Conservation (phyloP, 2,888 invertebrate genomes). For the Rotaria macrura region DNA sequence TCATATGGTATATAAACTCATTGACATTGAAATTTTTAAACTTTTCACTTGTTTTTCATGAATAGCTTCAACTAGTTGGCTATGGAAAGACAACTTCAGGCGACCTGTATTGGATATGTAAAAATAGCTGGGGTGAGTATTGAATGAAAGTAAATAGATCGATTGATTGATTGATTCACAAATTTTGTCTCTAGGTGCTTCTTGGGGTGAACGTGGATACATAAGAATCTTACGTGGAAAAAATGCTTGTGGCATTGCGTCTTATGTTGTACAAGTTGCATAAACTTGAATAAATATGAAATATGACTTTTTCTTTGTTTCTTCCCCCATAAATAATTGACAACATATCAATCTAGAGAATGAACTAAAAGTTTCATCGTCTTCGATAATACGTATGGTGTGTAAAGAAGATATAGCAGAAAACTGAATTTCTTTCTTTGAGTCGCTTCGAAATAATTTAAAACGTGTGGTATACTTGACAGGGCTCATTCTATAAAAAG, state of each 20-base stretch:
- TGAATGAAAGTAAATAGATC: not conserved
- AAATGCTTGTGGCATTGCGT: not conserved
- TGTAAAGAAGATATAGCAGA: too few relatives aligned
- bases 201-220: not conserved
- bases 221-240: not conserved
- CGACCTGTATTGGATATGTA: not conserved
- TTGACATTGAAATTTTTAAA: too few relatives aligned
- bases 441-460: too few relatives aligned
- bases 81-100: not conserved
- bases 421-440: too few relatives aligned
- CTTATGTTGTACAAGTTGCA: not conserved
- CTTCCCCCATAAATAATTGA: too few relatives aligned
- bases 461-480: too few relatives aligned
- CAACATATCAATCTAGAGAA: too few relatives aligned
- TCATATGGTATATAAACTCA: not conserved
- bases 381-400: too few relatives aligned
- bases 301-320: too few relatives aligned
- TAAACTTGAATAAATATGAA: not conserved
- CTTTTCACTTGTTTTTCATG: not conserved
- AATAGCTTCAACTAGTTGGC: not conserved
- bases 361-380: too few relatives aligned
- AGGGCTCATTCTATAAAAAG: too few relatives aligned
- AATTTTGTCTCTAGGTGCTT: not conserved
- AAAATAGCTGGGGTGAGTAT: conserved; percentile 1
- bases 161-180: not conserved